Conservation (phyloP, 2,888 invertebrate genomes). For the Tribolium freemani region DNA sequence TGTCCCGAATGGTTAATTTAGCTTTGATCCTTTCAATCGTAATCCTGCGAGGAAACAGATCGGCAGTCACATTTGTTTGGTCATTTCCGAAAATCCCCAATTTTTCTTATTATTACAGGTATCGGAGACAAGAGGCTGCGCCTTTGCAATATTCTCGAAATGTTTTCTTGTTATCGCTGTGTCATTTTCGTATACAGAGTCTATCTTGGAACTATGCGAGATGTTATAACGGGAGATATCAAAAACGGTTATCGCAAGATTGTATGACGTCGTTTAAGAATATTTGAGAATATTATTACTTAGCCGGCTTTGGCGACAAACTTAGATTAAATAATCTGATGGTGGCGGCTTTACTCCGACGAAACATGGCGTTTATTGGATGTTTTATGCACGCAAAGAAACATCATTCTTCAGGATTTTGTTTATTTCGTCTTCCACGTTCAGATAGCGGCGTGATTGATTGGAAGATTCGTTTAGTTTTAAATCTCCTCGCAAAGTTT, state of each 20-base stretch:
- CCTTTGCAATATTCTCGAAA: conserved; percentile 1
- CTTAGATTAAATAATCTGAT: conserved; percentile 36
- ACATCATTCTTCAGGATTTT: conserved; percentile 27
- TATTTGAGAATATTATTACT: conserved; percentile 34
- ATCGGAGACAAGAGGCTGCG: background rate
- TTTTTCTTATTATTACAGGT: conserved; percentile 18
- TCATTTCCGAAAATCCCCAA: background rate
- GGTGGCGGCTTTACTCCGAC: conserved; percentile 22
- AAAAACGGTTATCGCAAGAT: conserved; percentile 35
- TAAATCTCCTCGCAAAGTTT: conserved; percentile 18
- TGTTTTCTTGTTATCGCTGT: conserved; percentile 28
- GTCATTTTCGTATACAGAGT: conserved; percentile 25
- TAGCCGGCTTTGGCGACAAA: conserved; percentile 24
- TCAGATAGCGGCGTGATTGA: conserved; percentile 11
- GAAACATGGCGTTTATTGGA: conserved; percentile 35
- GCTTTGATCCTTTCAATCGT: conserved; percentile 20
- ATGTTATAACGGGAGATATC: conserved; percentile 31
- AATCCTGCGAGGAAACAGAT: conserved; percentile 34
- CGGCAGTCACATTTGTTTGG: conserved; percentile 26
- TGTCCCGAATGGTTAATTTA: conserved; percentile 18
- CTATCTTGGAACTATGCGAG: conserved; percentile 1
- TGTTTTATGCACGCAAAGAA: conserved; percentile 19
- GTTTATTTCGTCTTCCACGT: conserved; percentile 11
- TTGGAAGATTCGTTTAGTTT: conserved; percentile 15
- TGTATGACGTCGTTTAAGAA: conserved; percentile 32